These are phyloP conservation scores for Halocaridina rubra DNA, from an alignment of 2,888 invertebrate genomes.

Conservation along the genomic window DNA sequence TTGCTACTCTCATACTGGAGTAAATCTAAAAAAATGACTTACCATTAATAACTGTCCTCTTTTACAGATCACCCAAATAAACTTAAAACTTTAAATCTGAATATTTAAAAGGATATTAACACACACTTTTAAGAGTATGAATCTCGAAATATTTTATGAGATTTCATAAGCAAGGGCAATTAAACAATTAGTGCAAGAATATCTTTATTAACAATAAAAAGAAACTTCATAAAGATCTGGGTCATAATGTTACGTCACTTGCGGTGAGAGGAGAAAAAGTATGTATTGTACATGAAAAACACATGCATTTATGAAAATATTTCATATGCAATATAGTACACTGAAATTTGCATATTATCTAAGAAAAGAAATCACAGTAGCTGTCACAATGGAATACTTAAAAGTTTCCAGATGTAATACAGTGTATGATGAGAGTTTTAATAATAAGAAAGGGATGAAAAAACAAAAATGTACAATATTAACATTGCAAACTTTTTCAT, in stretches of 20 bases:
- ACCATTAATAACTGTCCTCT: too few relatives aligned
- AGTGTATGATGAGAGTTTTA: not conserved
- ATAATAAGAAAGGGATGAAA: too few relatives aligned
- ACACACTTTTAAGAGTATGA: too few relatives aligned
- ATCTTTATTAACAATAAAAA: not conserved
- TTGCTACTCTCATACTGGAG: too few relatives aligned
- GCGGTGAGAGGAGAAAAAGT: too few relatives aligned
- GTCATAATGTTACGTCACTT: not conserved
- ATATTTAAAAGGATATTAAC: too few relatives aligned
- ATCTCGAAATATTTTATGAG: too few relatives aligned
- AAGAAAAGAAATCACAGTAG: not conserved
- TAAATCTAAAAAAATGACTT: too few relatives aligned
- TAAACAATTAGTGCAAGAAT: too few relatives aligned
- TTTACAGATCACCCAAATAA: too few relatives aligned
- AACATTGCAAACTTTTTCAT: not conserved
- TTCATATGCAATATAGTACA: not conserved
- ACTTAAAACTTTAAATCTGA: too few relatives aligned
- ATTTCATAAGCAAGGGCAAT: too few relatives aligned
- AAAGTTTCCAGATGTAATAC: not conserved
- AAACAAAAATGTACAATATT: not conserved
- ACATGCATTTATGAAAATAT: not conserved
- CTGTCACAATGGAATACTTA: not conserved
- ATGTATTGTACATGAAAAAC: not conserved
- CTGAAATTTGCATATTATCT: not conserved
- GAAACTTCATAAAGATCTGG: not conserved